Evolutionary conservation across 2,888 invertebrate species (phyloP), one percentile per base, ranked within the genome.

Genomic region (Spodoptera littoralis): DNA sequence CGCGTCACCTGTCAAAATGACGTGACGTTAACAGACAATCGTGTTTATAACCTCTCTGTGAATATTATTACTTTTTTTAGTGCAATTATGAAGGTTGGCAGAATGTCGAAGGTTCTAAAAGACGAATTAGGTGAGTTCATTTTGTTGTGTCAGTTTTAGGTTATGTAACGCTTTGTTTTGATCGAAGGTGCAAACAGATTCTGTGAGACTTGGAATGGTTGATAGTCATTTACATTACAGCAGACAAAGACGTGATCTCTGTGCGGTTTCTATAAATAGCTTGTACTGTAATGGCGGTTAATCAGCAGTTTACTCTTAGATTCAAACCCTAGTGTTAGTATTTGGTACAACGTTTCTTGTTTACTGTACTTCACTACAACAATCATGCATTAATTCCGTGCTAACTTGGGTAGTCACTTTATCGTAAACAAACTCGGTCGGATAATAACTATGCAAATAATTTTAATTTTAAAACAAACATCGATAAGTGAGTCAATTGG

Each of bases 241-340:
- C 89, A 91, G 90, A 93, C 93, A 92, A 92, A 93, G 94, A 90
- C 90, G 90, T 92, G 94, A 92, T 94, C 93, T 93, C 88, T 89
- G 91, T 89, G 87, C 88, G 84, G 87, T 90, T 87, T 92, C 94
- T 94, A 94, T 85, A 92, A 92, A 94, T 94, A 94, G 91, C 88
- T 81, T 80, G 78, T 77, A 80, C 85, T 83, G 91, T 91, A 90
- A 92, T 91, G 91, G 90, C 87, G 88, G 89, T 90, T 94, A 93
- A 92, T 93, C 91, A 91, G 88, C 87, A 89, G 89, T 91, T 91
- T 90, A 91, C 88, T 88, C 82, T 88, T 81, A 68, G 87, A 88
- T 91, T 90, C 85, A 89, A 89, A 83, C 82, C 84, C 82, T 87
- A 84, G 83, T 79, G 79, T 76, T 78, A 77, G 75, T 80, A 76